phyloP scores from a whole-genome alignment of 2,888 invertebrate species.

The Polyommatus icarus region DNA sequence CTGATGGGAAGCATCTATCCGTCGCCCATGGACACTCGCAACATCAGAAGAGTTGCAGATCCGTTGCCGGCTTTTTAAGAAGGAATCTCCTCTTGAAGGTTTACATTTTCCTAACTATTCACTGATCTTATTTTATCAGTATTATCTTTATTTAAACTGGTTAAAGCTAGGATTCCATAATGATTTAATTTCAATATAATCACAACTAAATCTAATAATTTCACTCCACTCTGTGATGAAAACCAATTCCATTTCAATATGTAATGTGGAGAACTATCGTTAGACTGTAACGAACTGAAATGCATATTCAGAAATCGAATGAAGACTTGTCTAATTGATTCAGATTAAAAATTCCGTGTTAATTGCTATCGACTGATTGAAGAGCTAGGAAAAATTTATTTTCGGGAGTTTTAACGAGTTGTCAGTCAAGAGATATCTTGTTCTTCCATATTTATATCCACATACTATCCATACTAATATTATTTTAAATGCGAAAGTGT shows the following conservation, averaged over 20 bases:
- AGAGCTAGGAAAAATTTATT: conserved; percentile 12
- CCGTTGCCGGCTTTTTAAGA: too few species aligned
- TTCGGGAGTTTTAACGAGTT: not conserved
- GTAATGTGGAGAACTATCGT: conserved; percentile 32
- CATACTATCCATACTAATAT: not conserved
- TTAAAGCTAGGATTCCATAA: not conserved
- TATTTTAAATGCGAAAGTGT: too few species aligned
- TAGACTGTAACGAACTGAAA: conserved; percentile 42
- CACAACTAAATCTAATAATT: not conserved
- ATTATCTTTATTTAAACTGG: too few species aligned
- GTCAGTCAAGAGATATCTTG: not conserved
- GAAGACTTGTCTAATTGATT: conserved; percentile 48
- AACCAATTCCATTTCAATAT: conserved; percentile 32
- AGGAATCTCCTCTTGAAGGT: too few species aligned
- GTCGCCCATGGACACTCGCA: too few species aligned
- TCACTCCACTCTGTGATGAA: not conserved
- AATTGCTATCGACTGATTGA: conserved; percentile 30
- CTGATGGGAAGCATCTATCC: too few species aligned
- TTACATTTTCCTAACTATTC: too few species aligned
- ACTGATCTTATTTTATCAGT: too few species aligned
- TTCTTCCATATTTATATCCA: not conserved
- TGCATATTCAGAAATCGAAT: conserved; percentile 49
- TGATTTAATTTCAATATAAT: conserved; percentile 17
- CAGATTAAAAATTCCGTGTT: conserved; percentile 43
- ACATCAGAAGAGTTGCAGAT: too few species aligned